These are phyloP conservation scores for Columba livia DNA, from an alignment of 2,113 vertebrate genomes.

Conservation along the genomic window DNA sequence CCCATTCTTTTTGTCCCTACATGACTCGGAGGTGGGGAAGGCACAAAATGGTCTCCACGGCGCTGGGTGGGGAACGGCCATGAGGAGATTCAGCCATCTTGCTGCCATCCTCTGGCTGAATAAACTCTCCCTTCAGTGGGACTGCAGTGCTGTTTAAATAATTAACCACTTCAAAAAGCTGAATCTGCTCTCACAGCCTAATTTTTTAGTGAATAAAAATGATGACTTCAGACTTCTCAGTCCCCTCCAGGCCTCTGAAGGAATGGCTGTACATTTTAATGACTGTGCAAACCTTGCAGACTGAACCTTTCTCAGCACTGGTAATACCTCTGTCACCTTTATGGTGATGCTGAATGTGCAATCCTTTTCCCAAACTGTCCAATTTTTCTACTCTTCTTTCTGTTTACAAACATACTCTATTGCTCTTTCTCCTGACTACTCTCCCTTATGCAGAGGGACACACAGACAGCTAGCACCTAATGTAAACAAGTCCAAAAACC, in stretches of 20 bases:
- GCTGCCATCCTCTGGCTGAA: not conserved
- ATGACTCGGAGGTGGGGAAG: not conserved
- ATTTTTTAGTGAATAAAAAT: not conserved
- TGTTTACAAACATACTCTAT: not conserved
- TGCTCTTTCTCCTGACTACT: not conserved
- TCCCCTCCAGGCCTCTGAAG: not conserved
- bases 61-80: not conserved
- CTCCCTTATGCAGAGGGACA: not conserved
- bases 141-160: not conserved
- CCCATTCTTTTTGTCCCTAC: not conserved
- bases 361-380: not conserved
- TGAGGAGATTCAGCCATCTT: not conserved
- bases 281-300: not conserved
- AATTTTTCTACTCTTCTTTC: not conserved
- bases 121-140: not conserved
- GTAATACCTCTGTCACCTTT: not conserved
- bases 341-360: not conserved
- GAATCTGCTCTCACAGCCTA: not conserved
- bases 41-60: not conserved
- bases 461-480: not conserved
- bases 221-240: not conserved
- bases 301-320: not conserved
- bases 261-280: not conserved
- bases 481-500: not conserved
- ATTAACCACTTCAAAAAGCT: not conserved